Conservation (phyloP, 2,888 invertebrate genomes). For the Pasiphila rectangulata region DNA sequence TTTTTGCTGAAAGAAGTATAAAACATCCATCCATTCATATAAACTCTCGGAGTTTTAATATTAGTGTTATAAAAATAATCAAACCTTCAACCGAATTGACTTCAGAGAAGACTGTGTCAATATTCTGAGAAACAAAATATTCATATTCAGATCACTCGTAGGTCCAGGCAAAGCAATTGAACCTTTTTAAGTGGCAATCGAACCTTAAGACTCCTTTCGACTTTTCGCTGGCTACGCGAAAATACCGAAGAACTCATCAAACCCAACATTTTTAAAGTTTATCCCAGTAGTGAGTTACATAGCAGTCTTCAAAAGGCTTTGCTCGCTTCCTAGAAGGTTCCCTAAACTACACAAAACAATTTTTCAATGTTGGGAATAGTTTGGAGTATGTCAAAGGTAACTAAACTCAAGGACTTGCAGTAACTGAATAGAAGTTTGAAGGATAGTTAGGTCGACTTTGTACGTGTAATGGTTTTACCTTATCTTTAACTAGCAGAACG, state of each 20-base stretch:
- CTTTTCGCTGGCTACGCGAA: background rate
- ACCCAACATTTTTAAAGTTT: background rate
- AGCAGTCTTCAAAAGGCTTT: slow-evolving; percentile 9
- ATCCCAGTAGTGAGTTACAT: slow-evolving; percentile 1
- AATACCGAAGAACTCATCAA: background rate
- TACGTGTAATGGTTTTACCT: background rate
- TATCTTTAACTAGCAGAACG: background rate
- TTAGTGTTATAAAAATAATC: too few relatives aligned
- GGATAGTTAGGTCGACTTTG: slow-evolving; percentile 11
- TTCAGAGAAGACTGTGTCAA: too few relatives aligned
- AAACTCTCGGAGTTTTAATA: too few relatives aligned
- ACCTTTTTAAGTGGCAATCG: background rate
- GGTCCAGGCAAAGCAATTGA: background rate
- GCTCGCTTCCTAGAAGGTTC: slow-evolving; percentile 1
- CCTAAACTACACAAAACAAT: slow-evolving; percentile 4
- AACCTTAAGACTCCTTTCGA: background rate
- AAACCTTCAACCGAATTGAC: too few relatives aligned
- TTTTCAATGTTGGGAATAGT: slow-evolving; percentile 15
- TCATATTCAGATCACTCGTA: background rate
- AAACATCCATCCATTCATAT: too few relatives aligned
- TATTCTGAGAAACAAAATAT: background rate
- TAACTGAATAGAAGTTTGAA: slow-evolving; percentile 20
- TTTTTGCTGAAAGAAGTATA: too few relatives aligned
- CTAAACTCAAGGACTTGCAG: slow-evolving; percentile 15
- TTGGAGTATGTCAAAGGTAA: slow-evolving; percentile 16